Percentiles rank a stretch among this genome's conserved stretches.
Evolutionary conservation across 64 coral and sea anemone genomes (phyloP).

Genomic region (Actinia equina): DNA sequence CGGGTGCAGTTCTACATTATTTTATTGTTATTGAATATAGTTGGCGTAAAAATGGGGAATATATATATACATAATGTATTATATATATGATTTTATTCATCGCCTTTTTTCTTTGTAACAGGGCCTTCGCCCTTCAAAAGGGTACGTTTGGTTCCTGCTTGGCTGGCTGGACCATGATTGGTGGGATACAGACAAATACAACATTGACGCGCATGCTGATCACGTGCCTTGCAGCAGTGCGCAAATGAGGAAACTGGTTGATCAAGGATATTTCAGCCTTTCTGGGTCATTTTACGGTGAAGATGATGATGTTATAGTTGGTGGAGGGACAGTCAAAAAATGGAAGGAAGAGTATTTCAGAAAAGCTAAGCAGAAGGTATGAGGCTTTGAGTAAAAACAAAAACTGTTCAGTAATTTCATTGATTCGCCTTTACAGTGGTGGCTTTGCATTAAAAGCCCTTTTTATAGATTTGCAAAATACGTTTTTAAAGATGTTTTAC

Average conservation of each 20-base stretch:
- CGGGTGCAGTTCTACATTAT: no score
- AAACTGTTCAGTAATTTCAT: no score
- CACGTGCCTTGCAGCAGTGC: conserved; percentile 48
- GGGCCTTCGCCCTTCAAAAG: conserved; percentile 49
- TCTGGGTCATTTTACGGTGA: conserved; percentile 60
- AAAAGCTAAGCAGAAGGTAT: background rate
- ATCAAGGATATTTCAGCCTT: conserved; percentile 68
- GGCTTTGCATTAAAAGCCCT: no score
- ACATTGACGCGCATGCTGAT: conserved; percentile 45
- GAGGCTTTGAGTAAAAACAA: background rate
- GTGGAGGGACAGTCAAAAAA: conserved; percentile 53
- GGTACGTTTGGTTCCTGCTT: conserved; percentile 70
- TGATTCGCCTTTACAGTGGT: no score
- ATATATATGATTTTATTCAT: background rate
- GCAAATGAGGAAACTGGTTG: conserved; percentile 49
- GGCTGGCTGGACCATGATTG: conserved; percentile 71
- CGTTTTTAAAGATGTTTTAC: no score
- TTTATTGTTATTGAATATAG: no score
- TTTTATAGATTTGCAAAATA: no score
- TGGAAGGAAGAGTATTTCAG: conserved; percentile 47
- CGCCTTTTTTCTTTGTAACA: background rate
- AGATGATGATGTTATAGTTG: conserved; percentile 36
- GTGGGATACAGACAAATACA: conserved; percentile 71
- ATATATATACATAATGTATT: no score
- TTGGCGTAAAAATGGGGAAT: no score